Percentiles rank a stretch among this genome's conserved stretches.
Conservation (phyloP, 2,888 invertebrate genomes). For the Rhingia campestris region DNA sequence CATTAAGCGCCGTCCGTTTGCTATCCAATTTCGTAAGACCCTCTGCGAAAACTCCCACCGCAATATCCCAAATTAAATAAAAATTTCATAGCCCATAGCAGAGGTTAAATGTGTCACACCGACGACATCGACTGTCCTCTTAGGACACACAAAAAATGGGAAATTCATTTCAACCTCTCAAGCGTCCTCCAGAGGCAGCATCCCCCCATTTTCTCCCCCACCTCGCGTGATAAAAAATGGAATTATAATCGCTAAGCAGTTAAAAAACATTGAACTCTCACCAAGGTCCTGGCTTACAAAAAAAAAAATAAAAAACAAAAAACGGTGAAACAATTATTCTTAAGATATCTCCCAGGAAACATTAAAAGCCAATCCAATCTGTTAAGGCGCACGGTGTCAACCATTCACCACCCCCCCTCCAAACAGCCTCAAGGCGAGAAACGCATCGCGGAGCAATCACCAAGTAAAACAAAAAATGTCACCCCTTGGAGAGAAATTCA, state of each 20-base stretch:
- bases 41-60: slow-evolving; percentile 16
- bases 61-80: slow-evolving; percentile 73
- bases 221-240: slow-evolving; percentile 63
- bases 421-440: slow-evolving; percentile 52
- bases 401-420: slow-evolving; percentile 58
- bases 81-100: slow-evolving; percentile 65
- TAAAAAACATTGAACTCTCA: slow-evolving; percentile 47
- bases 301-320: slow-evolving; percentile 61
- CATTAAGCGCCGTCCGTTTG: slow-evolving; percentile 47
- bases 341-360: slow-evolving; percentile 83
- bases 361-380: slow-evolving; percentile 83
- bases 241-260: slow-evolving; percentile 74
- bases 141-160: slow-evolving; percentile 27
- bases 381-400: slow-evolving; percentile 79
- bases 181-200: slow-evolving; percentile 51
- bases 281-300: background rate
- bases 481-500: slow-evolving; percentile 77
- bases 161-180: slow-evolving; percentile 55
- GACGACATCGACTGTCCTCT: slow-evolving; percentile 18
- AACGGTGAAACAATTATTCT: slow-evolving; percentile 82
- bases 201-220: background rate
- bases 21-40: background rate
- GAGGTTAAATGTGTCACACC: slow-evolving; percentile 68
- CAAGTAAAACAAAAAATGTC: slow-evolving; percentile 78
- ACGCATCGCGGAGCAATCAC: slow-evolving; percentile 70